Percentiles rank a stretch among this genome's conserved stretches.
phyloP scores from a whole-genome alignment of 2,888 invertebrate genomes.

The Nemoura dubitans region DNA sequence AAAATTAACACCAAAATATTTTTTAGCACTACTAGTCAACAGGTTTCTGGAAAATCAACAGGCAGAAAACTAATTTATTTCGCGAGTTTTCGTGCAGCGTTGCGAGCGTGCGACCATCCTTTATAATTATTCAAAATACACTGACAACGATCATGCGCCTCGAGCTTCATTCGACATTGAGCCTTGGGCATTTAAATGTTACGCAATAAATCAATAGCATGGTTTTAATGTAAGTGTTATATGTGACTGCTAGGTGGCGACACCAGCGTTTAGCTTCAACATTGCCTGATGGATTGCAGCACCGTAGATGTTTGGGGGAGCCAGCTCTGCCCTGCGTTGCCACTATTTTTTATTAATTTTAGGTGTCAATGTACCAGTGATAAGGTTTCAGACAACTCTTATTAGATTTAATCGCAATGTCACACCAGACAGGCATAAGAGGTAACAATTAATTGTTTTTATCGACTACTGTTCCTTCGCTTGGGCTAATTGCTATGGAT shows the following conservation, averaged over 20 bases:
- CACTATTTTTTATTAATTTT: constrained; percentile 16
- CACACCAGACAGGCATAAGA: constrained; percentile 91
- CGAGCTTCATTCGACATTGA: background rate
- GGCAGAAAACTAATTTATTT: background rate
- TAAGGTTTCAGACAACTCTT: background rate
- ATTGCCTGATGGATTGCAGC: background rate
- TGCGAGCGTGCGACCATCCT: background rate
- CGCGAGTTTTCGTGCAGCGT: no score
- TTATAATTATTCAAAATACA: background rate
- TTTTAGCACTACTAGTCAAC: no score
- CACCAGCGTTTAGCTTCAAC: background rate
- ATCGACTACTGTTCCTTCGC: constrained; percentile 49
- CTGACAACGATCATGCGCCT: constrained; percentile 3
- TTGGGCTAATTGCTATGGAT: constrained; percentile 41
- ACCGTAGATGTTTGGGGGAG: background rate
- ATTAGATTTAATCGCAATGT: constrained; percentile 67
- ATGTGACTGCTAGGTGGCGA: background rate
- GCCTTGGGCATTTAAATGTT: background rate
- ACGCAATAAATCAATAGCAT: background rate
- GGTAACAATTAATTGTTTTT: constrained; percentile 63
- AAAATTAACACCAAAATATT: no score
- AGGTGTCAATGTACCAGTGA: constrained; percentile 29
- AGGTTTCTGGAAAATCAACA: background rate
- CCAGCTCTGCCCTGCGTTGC: background rate
- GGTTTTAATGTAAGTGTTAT: background rate